phyloP scores from a whole-genome alignment of 2,888 invertebrate genomes.

The Leptarthrus brevirostris region DNA sequence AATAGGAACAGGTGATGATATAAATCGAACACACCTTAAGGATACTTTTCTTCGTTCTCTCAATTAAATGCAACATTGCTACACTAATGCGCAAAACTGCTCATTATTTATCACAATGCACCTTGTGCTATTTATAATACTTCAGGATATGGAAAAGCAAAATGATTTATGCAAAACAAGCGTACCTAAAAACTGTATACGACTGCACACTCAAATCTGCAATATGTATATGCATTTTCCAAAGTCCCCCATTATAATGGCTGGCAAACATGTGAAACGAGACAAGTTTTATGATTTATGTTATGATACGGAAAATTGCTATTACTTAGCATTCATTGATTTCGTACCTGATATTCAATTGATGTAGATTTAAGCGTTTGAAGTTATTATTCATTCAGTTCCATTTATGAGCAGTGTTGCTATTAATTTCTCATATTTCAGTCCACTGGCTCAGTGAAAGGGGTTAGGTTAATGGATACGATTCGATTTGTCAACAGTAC shows the following conservation, averaged over 20 bases:
- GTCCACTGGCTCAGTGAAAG: constrained; percentile 11
- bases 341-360: constrained; percentile 39
- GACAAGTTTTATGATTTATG: constrained; percentile 41
- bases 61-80: neutral
- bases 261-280: constrained; percentile 27
- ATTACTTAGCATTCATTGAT: constrained; percentile 46
- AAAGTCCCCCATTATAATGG: constrained; percentile 28
- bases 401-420: constrained; percentile 1
- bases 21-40: neutral
- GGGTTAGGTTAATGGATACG: constrained; percentile 6
- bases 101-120: constrained; percentile 39
- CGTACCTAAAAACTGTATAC: neutral
- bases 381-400: constrained; percentile 33
- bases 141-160: constrained; percentile 27
- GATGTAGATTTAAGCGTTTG: constrained; percentile 36
- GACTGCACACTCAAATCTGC: neutral
- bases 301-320: constrained; percentile 43
- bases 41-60: constrained; percentile 24
- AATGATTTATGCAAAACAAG: constrained; percentile 38
- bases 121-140: constrained; percentile 10
- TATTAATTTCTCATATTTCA: constrained; percentile 27
- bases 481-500: constrained; percentile 25
- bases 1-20: no score
- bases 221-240: neutral
- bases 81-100: constrained; percentile 36